Base-by-base conservation (phyloP, 2,888 invertebrate genomes). In the Drosophila mulleri region DNA sequence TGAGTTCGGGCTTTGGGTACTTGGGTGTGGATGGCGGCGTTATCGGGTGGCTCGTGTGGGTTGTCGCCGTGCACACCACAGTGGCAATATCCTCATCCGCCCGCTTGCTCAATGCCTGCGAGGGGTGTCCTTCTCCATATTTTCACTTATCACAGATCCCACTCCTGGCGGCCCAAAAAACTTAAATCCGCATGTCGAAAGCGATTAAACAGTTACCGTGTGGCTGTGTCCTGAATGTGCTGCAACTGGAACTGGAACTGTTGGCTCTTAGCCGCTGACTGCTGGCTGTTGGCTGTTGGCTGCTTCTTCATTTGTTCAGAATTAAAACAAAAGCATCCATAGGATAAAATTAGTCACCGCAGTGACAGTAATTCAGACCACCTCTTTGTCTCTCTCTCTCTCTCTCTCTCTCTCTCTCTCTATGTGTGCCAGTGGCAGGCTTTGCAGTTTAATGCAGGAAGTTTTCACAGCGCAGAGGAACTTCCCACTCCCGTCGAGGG, bases 111-210 rank as follows among this genome's bases (percentile, higher is more conserved):
- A 72, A 45, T 42, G 65, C 35, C 50, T 18, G 47, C 14, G 53
- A 58, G 63, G 72, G 59, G 63, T 68, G 79, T 23, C 42, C 23
- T 23, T 32, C 23, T 72, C 75, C 75, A 80, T 75, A 88, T 79
- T 88, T 88, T 88, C 86, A 86, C 80, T 89, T 86, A 86, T 89
- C 88, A 85, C 71, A 68, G 70, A 72, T 53, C 58, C 61, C 72
- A 59, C 53, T 61, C 32, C 47, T 50, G 44, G 65, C 44, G 57
- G 56, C 89, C 41, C 45, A 89, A 90, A 70, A 82, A 90, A 91
- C 91, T 91, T 92, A 91, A 92, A 91, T 92, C 93, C 89, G 92
- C 92, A 92, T 92, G 91, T 92, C 93, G 92, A 92, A 92, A 92
- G 92, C 91, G 93, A 93, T 92, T 92, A 92, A 91, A 89, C 86